These are phyloP conservation scores for Cephus nigrinus DNA, from an alignment of 2,888 invertebrate genomes.

Conservation along the genomic window DNA sequence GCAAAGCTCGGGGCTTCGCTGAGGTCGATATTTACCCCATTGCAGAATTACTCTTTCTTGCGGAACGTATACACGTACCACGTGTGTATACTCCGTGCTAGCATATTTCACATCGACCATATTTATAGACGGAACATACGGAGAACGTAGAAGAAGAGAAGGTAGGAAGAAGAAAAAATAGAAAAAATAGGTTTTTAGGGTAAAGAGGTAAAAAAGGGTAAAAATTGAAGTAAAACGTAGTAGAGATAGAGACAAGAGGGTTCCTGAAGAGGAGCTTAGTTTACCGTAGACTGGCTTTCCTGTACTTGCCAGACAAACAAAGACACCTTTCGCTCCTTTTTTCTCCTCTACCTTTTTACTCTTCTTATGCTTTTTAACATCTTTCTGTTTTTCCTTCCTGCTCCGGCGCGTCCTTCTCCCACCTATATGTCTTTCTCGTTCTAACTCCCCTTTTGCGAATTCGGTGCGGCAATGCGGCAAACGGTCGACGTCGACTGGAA, in stretches of 20 bases:
- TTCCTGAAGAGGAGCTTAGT: background rate
- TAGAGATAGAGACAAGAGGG: background rate
- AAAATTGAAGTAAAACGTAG: background rate
- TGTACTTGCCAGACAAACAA: background rate
- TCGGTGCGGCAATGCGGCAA: background rate
- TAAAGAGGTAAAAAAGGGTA: background rate
- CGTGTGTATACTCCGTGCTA: background rate
- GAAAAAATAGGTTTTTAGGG: background rate
- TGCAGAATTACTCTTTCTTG: background rate
- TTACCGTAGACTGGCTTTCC: background rate
- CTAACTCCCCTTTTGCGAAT: background rate
- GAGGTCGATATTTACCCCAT: background rate
- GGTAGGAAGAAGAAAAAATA: background rate
- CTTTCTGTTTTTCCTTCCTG: background rate
- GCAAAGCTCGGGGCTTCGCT: background rate
- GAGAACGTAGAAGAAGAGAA: background rate
- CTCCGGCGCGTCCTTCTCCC: background rate
- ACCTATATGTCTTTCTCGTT: background rate
- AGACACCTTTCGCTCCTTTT: background rate
- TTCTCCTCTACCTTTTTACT: background rate
- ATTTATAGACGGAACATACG: background rate
- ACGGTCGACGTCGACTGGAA: background rate
- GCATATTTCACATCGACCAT: background rate
- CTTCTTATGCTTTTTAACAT: background rate
- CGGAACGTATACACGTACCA: background rate